Base-by-base conservation (phyloP, 2,797 vertebrate species). In the Rhodeus uyekii region DNA sequence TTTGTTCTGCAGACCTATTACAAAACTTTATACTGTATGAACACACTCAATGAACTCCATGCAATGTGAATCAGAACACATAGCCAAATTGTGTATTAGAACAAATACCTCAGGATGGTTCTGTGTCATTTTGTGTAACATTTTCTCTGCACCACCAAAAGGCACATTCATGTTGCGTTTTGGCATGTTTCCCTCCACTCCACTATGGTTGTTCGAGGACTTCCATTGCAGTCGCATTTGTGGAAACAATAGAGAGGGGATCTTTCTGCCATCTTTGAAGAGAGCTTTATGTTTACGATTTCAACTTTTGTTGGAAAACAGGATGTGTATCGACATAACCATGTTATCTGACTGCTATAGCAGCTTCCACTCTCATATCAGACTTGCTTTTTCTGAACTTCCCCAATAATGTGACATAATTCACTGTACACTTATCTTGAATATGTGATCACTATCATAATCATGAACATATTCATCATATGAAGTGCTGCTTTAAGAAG, bases 41-140 rank as follows among this genome's bases (percentile, higher is more conserved):
- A 84, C 53, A 63, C 64, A 75, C 79, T 81, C 67, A 32, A 46
- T 60, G 44, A 85, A 73, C 76, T 82, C 44, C 48, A 72, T 76
- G 48, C 61, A 67, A 73, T 78, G 77, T 80, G 85, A 89, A 93
- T 93, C 92, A 89, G 90, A 90, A 90, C 86, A 86, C 89, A 90
- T 90, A 91, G 92, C 92, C 91, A 94, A 93, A 93, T 92, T 46
- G n/a, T 77, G 71, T 89, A 89, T 92, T 86, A 89, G 90, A 92
- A 92, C 86, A 91, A 92, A 94, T 93, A 94, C 91, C 93, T 94
- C 94, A 95, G 94, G 94, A 94, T 93, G 90, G 92, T 93, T 93
- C 87, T 92, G 89, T 91, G 87, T 78, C 29, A 75, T 81, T 72
- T 91, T 91, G 90, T 86, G 87, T 83, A 88, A 88, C 87, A 81